These are phyloP conservation scores for Colletes gigas DNA, from an alignment of 1,140 invertebrate genomes.

Conservation along the genomic window DNA sequence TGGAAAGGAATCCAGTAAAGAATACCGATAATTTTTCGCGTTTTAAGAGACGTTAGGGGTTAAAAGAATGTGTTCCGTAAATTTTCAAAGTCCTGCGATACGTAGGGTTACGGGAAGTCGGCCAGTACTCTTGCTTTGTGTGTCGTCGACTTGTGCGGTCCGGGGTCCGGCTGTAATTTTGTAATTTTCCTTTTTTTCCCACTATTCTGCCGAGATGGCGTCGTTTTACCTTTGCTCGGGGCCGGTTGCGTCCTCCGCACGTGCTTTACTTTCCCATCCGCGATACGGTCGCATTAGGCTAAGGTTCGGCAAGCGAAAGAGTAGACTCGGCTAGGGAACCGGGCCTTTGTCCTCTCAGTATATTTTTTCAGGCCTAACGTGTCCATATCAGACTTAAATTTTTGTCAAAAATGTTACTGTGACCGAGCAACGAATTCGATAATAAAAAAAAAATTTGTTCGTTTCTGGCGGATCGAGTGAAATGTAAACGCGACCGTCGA, in stretches of 20 bases:
- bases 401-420: no score
- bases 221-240: conserved; percentile 46
- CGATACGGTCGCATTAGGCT: not conserved
- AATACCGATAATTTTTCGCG: no score
- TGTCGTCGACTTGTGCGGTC: conserved; percentile 51
- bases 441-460: no score
- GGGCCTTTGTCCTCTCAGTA: no score
- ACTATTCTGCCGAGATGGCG: conserved; percentile 25
- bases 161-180: conserved; percentile 16
- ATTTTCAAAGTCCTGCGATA: not conserved
- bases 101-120: conserved; percentile 41
- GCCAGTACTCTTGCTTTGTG: conserved; percentile 30
- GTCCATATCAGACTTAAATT: no score
- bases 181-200: conserved; percentile 57
- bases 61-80: not conserved
- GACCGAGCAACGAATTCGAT: no score
- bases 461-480: no score
- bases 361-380: no score
- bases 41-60: conserved; percentile 40
- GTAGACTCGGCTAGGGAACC: no score
- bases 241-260: not conserved
- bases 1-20: no score
- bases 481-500: no score
- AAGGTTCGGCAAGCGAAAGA: no score
- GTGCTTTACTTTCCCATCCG: conserved; percentile 25